These are phyloP conservation scores for Bembecia ichneumoniformis DNA, from an alignment of 2,888 invertebrate genomes.

Conservation along the genomic window DNA sequence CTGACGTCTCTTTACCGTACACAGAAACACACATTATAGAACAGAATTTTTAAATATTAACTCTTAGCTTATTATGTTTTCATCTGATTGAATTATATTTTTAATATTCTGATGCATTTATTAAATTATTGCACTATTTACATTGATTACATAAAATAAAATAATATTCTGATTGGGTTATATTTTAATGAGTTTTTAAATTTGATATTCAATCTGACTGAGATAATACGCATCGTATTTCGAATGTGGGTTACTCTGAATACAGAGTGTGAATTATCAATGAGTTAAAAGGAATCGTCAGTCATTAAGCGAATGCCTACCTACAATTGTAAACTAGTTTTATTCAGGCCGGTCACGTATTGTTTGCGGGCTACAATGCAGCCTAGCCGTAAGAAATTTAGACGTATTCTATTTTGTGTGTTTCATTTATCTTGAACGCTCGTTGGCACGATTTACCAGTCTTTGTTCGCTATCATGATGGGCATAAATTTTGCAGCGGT, in stretches of 20 bases:
- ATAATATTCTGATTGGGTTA: no score
- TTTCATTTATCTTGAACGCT: neutral
- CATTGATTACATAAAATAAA: no score
- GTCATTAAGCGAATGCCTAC: neutral
- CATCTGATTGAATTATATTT: no score
- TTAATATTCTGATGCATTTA: no score
- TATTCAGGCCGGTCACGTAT: neutral
- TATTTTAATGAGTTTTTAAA: no score
- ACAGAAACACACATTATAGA: no score
- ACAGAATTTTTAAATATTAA: no score
- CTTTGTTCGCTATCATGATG: neutral
- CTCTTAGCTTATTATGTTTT: no score
- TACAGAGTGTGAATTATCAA: neutral
- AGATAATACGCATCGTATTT: no score
- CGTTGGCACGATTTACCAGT: neutral
- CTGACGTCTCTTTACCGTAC: no score
- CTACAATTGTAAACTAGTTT: neutral
- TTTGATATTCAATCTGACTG: no score
- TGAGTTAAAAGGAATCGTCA: neutral
- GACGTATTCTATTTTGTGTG: neutral
- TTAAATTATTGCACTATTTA: no score
- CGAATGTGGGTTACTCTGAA: neutral
- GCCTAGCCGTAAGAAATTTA: neutral
- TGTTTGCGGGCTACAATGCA: neutral
- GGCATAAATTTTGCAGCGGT: neutral